Evolutionary conservation across 37 sponge, comb jelly and placozoan genomes (phyloP), one percentile per base, ranked within the genome.

Genomic region (Ianthella basta): DNA sequence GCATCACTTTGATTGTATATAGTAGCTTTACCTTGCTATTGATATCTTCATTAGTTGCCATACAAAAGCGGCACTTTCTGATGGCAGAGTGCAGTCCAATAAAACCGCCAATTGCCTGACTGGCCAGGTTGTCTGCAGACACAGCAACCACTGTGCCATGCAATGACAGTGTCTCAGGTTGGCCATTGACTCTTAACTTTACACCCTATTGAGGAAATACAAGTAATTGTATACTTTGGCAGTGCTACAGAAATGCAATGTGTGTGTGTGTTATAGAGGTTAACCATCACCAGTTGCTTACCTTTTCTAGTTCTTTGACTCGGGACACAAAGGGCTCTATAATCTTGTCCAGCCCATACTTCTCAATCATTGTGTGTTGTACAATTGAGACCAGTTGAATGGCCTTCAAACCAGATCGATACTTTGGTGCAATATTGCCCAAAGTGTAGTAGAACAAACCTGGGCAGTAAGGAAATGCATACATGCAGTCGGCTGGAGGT

Each of bases 81-180:
- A 73, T 32, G 19, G 90, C 90, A 60, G 78, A 59, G 4, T 65
- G 30, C 23, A 89, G 53, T 23, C 68, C 77, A 33, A 83, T 89
- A 67, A 67, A 85, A 14, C 90, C 90, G 21, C 86, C 90, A 38
- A 89, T 39, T 29, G 13, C 15, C 57, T 72, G 59, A 30, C 68
- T 61, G 15, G 86, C 86, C 21, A 85, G 57, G 39, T 89, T 89
- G 41, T 89, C 90, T 36, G 78, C 90, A 27, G 85, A 84, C 53
- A 89, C 65, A 44, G 65, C n/a, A 24, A 80, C 56, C 15, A 89
- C 37, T 39, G 86, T 85, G 14, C 90, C 90, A 37, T n/a, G n/a
- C n/a, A n/a, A n/a, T n/a, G 69, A 33, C 65, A 89, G 60, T 12
- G 40, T 74, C 33, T 29, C 6, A 32, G 8, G 8, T 59, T 54